Evolutionary conservation across 2,888 invertebrate species (phyloP).

Genomic region (Sminthurinus aureus): DNA sequence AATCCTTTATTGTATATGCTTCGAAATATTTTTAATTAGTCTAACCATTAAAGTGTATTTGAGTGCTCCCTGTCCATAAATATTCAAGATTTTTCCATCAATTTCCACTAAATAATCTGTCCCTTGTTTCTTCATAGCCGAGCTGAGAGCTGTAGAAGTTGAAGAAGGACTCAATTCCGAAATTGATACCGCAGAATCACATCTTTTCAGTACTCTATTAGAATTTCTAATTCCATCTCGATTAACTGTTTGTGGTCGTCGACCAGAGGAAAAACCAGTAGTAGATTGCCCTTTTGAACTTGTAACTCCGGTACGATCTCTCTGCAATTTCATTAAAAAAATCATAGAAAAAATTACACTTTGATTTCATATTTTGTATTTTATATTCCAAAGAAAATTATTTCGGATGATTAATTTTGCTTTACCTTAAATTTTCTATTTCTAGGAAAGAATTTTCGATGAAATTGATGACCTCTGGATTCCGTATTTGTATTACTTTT

Average conservation of each 20-base stretch:
- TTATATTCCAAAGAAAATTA: background rate
- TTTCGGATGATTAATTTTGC: background rate
- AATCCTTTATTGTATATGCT: too few relatives aligned
- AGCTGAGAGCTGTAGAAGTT: conserved; percentile 27
- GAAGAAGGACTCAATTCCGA: conserved; percentile 10
- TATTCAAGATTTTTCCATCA: conserved; percentile 80
- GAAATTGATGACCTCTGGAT: background rate
- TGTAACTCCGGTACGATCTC: background rate
- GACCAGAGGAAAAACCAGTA: background rate
- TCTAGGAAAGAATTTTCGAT: conserved; percentile 34
- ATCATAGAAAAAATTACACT: too few relatives aligned
- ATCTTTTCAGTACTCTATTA: conserved; percentile 24
- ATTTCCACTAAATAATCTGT: conserved; percentile 92
- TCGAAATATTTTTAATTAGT: background rate
- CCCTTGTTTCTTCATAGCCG: conserved; percentile 65
- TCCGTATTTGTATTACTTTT: conserved; percentile 34
- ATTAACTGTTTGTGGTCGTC: conserved; percentile 35
- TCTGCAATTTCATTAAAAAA: conserved; percentile 17
- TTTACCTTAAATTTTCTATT: conserved; percentile 30
- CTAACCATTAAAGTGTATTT: conserved; percentile 57
- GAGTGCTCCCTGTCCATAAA: conserved; percentile 87
- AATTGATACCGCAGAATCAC: conserved; percentile 33
- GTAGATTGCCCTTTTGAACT: background rate
- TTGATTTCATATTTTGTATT: background rate
- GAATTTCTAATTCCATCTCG: background rate